Conservation (phyloP, 2,888 invertebrate species). For the Hypena proboscidalis region DNA sequence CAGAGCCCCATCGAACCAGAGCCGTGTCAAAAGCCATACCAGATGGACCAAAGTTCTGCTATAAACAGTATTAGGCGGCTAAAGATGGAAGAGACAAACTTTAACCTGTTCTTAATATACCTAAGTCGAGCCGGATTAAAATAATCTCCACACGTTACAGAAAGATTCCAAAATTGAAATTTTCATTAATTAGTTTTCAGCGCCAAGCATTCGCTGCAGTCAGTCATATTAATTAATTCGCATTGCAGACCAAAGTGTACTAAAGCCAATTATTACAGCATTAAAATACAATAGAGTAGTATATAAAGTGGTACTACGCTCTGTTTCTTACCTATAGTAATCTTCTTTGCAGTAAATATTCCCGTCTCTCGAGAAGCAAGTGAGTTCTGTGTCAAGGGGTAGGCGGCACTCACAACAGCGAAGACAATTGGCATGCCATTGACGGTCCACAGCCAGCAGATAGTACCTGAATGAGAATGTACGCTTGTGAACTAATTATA, state of each 20-base stretch:
- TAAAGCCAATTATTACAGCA: background rate
- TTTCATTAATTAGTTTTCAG: background rate
- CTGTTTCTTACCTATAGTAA: slow-evolving; percentile 91
- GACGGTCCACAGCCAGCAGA: slow-evolving; percentile 93
- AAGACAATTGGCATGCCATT: slow-evolving; percentile 95
- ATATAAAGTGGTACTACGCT: no score
- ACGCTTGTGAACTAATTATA: background rate
- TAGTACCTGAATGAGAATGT: slow-evolving; percentile 80
- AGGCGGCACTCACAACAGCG: slow-evolving; percentile 93
- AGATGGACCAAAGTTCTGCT: no score
- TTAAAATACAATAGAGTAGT: background rate
- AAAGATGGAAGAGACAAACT: no score
- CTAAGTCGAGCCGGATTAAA: no score
- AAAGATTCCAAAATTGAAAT: no score
- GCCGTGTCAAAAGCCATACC: no score
- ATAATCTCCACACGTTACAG: no score
- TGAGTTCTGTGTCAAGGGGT: slow-evolving; percentile 93
- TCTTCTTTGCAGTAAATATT: slow-evolving; percentile 98
- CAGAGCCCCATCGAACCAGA: no score
- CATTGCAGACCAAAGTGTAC: background rate
- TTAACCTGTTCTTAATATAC: no score
- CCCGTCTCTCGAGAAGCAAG: slow-evolving; percentile 95
- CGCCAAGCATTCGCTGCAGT: slow-evolving; percentile 3
- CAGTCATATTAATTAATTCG: background rate
- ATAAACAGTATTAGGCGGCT: no score